Base-by-base conservation (phyloP, 2,888 invertebrate genomes). In the Ormyrus labotus region DNA sequence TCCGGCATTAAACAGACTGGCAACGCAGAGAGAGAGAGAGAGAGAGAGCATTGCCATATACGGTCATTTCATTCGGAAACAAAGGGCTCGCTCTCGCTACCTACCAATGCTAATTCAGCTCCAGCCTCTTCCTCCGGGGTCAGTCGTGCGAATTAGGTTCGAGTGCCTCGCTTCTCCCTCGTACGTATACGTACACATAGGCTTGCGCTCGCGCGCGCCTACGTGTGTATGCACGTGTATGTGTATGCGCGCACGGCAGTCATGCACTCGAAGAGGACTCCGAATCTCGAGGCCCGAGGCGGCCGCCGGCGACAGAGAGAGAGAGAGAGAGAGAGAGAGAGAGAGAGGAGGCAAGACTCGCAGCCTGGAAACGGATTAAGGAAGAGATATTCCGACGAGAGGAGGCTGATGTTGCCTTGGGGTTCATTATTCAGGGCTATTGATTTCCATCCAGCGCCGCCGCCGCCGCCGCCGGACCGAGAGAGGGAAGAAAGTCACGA, bases 381-480 rank as follows among this genome's bases (percentile, higher is more conserved):
- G 34, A 71, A 63, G 9, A 34, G 71, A 51, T 11, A 63, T 11
- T 55, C 19, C 9, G 47, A 61, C 48, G 51, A 63, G 72, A 48
- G 58, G 10, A 55, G 11, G 45, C 13, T 19, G 68, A 2, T 88
- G 87, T 87, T 89, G 89, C 89, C 88, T 89, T 88, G 87, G 87
- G 73, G 74, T 90, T 90, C 89, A 90, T 90, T 90, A 90, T 90
- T 90, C 90, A 90, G 88, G 89, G 89, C 89, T 90, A 90, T 90
- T 90, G 90, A 90, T 90, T 90, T 90, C 90, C 89, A 90, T 90
- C 89, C 89, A 87, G 86, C 85, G 83, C 11, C 19, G 11, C 48
- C 45, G 19, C 10, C 11, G 48, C 45, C 85, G 83, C 85, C 84
- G 84, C 85, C 84, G 6, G 70, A 76, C n/a, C 55, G 73, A 55